These are phyloP conservation scores for Heteromyza rotundicornis DNA, from an alignment of 2,888 invertebrate species.

Conservation along the genomic window DNA sequence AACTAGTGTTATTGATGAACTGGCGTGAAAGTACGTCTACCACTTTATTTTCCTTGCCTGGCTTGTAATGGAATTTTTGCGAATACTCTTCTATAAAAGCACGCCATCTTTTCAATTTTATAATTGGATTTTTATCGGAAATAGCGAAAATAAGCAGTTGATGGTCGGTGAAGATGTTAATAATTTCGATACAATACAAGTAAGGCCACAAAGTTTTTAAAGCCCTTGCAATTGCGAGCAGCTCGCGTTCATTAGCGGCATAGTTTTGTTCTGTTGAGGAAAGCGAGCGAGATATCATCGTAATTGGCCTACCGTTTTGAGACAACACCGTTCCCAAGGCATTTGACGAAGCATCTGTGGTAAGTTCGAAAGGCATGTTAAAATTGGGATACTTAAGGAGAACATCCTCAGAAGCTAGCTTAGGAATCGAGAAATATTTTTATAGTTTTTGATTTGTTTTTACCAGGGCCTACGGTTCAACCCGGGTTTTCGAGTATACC, in stretches of 20 bases:
- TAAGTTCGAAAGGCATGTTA: conserved; percentile 8
- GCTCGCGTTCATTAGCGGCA: conserved; percentile 26
- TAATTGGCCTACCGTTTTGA: conserved; percentile 24
- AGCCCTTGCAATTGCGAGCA: conserved; percentile 22
- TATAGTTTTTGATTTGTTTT: conserved; percentile 22
- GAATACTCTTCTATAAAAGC: conserved; percentile 27
- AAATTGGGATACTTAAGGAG: conserved; percentile 19
- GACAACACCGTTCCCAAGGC: conserved; percentile 28
- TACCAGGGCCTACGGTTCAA: no score
- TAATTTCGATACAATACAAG: conserved; percentile 43
- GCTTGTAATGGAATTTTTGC: conserved; percentile 26
- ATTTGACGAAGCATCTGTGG: conserved; percentile 21
- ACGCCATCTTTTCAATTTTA: conserved; percentile 24
- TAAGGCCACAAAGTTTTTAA: conserved; percentile 51
- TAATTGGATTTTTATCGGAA: conserved; percentile 28
- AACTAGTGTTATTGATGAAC: conserved; percentile 17
- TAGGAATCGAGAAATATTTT: conserved; percentile 22
- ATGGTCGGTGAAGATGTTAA: conserved; percentile 29
- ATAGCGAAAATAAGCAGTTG: conserved; percentile 31
- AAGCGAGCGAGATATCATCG: conserved; percentile 27
- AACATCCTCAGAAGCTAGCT: conserved; percentile 25
- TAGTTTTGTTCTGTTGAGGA: conserved; percentile 29
- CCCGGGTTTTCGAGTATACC: no score
- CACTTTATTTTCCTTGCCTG: conserved; percentile 28
- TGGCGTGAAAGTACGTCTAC: conserved; percentile 30